phyloP scores from a whole-genome alignment of 2,888 invertebrate species.

The Chrysolina haemoptera region DNA sequence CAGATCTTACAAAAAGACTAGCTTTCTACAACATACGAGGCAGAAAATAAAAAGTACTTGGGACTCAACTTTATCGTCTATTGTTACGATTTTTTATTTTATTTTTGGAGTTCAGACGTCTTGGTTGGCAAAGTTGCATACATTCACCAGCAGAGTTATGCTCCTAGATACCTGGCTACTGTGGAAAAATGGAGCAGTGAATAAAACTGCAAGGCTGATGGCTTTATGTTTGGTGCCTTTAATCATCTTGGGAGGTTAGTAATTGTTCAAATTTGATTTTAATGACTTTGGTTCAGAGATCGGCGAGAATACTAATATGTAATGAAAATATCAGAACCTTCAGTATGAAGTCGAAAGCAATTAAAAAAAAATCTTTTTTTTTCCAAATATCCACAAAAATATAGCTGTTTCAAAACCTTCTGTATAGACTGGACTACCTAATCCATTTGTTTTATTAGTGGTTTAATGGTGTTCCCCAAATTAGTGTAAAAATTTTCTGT shows the following conservation, averaged over 20 bases:
- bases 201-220: slow-evolving; percentile 55
- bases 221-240: slow-evolving; percentile 72
- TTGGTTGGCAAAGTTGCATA: slow-evolving; percentile 61
- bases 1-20: slow-evolving; percentile 35
- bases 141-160: slow-evolving; percentile 64
- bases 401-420: too few relatives aligned
- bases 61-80: slow-evolving; percentile 45
- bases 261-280: neutral
- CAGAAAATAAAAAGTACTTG: slow-evolving; percentile 40
- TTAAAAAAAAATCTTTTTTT: too few relatives aligned
- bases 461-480: too few relatives aligned
- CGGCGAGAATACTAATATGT: too few relatives aligned
- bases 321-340: too few relatives aligned
- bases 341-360: too few relatives aligned
- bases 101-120: slow-evolving; percentile 56
- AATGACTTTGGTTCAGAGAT: too few relatives aligned
- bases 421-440: too few relatives aligned
- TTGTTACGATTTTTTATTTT: slow-evolving; percentile 55
- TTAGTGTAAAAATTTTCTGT: too few relatives aligned
- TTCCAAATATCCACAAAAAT: too few relatives aligned
- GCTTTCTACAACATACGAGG: slow-evolving; percentile 45
- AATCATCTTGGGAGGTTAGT: slow-evolving; percentile 74
- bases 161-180: slow-evolving; percentile 67
- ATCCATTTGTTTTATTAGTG: too few relatives aligned
- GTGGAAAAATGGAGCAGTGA: slow-evolving; percentile 55